Base-by-base conservation (phyloP, 1,140 invertebrate species). In the Dysdera silvatica region DNA sequence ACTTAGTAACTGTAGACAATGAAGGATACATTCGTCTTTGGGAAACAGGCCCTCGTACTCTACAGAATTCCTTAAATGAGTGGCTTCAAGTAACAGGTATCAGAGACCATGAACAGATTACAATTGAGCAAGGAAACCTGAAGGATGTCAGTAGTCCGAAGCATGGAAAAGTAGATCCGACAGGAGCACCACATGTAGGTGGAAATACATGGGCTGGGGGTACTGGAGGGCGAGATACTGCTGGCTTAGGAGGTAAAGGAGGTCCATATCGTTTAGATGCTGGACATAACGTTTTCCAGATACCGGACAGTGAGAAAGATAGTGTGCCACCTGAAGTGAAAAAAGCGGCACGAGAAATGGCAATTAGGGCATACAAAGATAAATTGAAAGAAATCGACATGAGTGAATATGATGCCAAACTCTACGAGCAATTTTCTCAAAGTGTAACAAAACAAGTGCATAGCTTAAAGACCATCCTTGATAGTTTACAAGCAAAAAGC, bases 131-230 rank as follows among this genome's bases (percentile, higher is more conserved):
- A 45, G 3, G 66, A 66, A 55, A 52, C 32, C 5, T 28, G 14
- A 60, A 66, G 29, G 7, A 18, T 16, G 23, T 52, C 18, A 41
- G 32, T 24, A 12, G 14, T 14, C 64, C 64, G 20, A 98, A 97
- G 73, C 86, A 93, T 75, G 95, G 95, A 3, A 95, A 96, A 79
- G 79, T 90, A 28, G 91, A 97, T 75, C 83, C 87, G 0, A 85
- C 87, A 8, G 88, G 89, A 71, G 82, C 87, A 47, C 91, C 92
- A 0, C 95, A 98, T 79, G 90, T 95, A 56, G 94, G 94, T 54
- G 94, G 95, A 4, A 95, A 95, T 71, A 94, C 88, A 1, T 98
- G 94, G 93, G 92, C 93, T 37, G 93, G 94, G 8, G 94, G 94
- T 32, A 91, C 87, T 40, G 94, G 93, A 48, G 78, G 82, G 67